phyloP scores from a whole-genome alignment of 2,888 invertebrate species.

The Rhopalosiphum nymphaeae region DNA sequence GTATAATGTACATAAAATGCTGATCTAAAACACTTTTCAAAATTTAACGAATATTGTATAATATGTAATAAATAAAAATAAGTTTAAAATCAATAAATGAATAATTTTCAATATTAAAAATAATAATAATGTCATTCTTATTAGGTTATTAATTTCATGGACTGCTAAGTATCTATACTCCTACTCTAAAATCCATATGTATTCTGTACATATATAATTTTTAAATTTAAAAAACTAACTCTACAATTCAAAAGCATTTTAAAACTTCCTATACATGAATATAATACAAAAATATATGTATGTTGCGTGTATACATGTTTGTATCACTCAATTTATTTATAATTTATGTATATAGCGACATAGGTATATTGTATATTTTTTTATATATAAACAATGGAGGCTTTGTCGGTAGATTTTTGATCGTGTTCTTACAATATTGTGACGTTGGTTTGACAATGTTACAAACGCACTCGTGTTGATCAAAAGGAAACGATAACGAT shows the following conservation, averaged over 20 bases:
- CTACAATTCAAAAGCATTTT: background rate
- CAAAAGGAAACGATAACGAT: conserved; percentile 52
- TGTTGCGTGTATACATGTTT: background rate
- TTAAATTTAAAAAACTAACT: background rate
- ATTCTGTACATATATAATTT: background rate
- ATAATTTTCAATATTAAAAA: background rate
- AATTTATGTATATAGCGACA: background rate
- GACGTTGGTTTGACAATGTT: conserved; percentile 41
- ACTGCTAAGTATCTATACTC: background rate
- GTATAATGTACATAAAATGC: background rate
- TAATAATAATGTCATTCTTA: background rate
- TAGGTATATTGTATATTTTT: background rate
- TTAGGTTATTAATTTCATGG: background rate
- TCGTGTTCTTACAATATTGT: conserved; percentile 12
- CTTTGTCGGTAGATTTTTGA: conserved; percentile 55
- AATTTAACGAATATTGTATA: background rate
- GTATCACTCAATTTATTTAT: conserved; percentile 36
- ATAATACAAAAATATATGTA: background rate
- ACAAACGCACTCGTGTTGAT: conserved; percentile 46
- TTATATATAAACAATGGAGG: conserved; percentile 26
- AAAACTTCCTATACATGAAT: background rate
- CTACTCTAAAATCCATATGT: no score
- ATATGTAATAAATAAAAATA: background rate
- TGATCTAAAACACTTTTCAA: background rate
- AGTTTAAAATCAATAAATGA: background rate